Base-by-base conservation (phyloP, 2,113 vertebrate species). In the Pachypanchax playfairii region DNA sequence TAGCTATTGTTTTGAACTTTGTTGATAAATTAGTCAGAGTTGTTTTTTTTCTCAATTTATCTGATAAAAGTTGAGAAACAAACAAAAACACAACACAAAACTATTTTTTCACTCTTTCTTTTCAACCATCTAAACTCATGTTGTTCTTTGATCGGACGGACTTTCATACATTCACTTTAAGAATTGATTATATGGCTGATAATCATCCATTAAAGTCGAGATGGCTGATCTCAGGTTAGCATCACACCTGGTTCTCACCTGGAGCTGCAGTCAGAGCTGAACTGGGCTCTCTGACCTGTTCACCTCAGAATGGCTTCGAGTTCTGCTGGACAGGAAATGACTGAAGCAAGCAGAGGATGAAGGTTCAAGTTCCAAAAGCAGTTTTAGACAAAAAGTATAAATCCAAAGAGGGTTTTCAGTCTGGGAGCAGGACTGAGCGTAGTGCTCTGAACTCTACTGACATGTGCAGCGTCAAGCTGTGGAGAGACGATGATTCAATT, bases 401-500 rank as follows among this genome's bases (percentile, higher is more conserved):
- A 60, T 56, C 69, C 48, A 41, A 68, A 65, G 49, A 75, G 38
- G 33, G 58, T 56, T 62, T 61, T 60, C 1, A 4, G 58, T 47
- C 46, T 59, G 38, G 57, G 52, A 83, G 70, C 65, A 44, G 28
- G 77, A 80, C 73, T 77, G 70, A 89, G 70, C 53, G 28, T 52
- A n/a, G n/a, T 33, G 35, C 56, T 64, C 71, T 81, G 42, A 68
- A 71, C 76, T 73, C 42, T 73, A 79, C 62, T 44, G 73, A 14
- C 10, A 76, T 92, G 86, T 90, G 87, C 84, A 70, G 76, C 89
- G 90, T 58, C 62, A 67, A 83, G 77, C 73, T 86, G 90, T 80
- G 44, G 63, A 85, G 84, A 90, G 89, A 93, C 83, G 91, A 87
- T 94, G 92, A 96, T 95, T 91, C 90, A 91, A 93, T 94, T 96